Percentiles rank a stretch among this genome's conserved stretches.
phyloP scores from a whole-genome alignment of 2,113 vertebrate species.

The Phyllostomus discolor region DNA sequence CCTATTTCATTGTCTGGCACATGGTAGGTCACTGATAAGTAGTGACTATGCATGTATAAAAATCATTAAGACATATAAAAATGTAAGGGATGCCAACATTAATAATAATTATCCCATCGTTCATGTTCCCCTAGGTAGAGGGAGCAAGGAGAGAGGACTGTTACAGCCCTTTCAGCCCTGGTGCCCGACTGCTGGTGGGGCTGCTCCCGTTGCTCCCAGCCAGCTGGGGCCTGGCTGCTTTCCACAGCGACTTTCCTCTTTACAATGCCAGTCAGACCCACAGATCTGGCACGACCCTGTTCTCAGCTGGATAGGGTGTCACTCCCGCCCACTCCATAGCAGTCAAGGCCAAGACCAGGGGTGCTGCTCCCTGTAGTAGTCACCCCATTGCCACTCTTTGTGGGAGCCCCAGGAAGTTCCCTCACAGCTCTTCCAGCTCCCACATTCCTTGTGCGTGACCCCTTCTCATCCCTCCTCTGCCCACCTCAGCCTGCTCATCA shows the following conservation, averaged over 20 bases:
- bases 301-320: not conserved
- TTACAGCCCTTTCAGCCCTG: not conserved
- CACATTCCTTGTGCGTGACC: not conserved
- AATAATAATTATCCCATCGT: conserved; percentile 7
- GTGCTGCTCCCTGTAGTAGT: not conserved
- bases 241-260: not conserved
- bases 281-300: not conserved
- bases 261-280: not conserved
- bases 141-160: not conserved
- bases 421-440: not conserved
- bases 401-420: not conserved
- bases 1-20: not conserved
- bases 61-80: not conserved
- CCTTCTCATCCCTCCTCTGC: not conserved
- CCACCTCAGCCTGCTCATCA: too few species aligned
- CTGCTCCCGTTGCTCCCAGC: not conserved
- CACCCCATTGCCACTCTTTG: not conserved
- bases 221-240: not conserved
- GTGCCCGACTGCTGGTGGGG: not conserved
- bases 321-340: not conserved
- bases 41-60: not conserved
- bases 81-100: not conserved
- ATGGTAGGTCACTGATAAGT: conserved; percentile 10
- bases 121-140: not conserved
- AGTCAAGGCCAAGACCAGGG: not conserved